Evolutionary conservation across 2,888 invertebrate genomes (phyloP), one percentile per base, ranked within the genome.

Genomic region (Cerastis rubricosa): DNA sequence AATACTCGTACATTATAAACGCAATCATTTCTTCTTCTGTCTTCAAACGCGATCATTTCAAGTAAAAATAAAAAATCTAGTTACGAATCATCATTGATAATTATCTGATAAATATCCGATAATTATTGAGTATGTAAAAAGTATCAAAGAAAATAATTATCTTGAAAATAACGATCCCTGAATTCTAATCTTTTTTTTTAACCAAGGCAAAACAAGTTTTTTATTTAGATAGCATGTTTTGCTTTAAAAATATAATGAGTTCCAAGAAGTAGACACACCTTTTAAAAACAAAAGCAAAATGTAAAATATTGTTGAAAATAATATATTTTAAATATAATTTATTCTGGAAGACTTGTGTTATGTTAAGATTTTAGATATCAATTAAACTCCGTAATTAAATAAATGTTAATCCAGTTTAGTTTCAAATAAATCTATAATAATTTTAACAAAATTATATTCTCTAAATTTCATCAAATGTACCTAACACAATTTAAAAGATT

Each of bases 301-400:
- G 59, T 35, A 61, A 71, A 71, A 61, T 54, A 43, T 51, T 49
- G 40, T 14, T 35, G n/a, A 29, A 73, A 83, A 1, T 45, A 76
- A 57, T n/a, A 40, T 51, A 35, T 68, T 57, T 66, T 29, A 2
- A 29, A 54, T 77, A 71, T 29, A 35, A 40, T 81, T 74, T 73
- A 72, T 76, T 76, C 63, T 86, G 87, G 86, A 86, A 86, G 87
- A 86, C 86, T 80, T 78, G 35, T 63, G 63, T 81, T 59, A 29
- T 67, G 54, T 66, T 65, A 72, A 51, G 47, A 72, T 43, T 84
- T 70, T 74, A 40, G 69, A 66, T 57, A 65, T 57, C 2, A 51
- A 74, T 67, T 68, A 78, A 76, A 57, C 8, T 71, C 22, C 11
- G 22, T 57, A 19, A 63, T n/a, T 17, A 43, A 66, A 68, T 64